Percentiles rank a stretch among this genome's conserved stretches.
phyloP scores from a whole-genome alignment of 2,113 vertebrate species.

The Zapornia atra region DNA sequence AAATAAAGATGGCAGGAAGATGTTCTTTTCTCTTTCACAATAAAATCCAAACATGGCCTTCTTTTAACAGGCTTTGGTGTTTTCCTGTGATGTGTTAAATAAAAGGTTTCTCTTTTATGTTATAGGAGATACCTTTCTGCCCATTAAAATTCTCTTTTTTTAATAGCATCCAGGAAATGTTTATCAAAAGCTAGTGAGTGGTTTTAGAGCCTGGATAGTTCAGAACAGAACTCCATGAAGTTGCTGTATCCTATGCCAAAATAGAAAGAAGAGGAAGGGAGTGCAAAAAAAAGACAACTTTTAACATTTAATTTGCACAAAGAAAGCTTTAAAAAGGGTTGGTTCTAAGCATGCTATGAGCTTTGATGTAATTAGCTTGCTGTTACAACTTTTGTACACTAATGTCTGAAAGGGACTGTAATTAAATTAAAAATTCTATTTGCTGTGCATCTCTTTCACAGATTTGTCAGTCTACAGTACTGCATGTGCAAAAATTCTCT shows the following conservation, averaged over 20 bases:
- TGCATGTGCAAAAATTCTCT: background rate
- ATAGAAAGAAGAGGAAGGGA: background rate
- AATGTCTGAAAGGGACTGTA: slow-evolving; percentile 14
- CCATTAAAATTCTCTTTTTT: background rate
- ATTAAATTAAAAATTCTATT: background rate
- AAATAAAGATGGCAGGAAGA: slow-evolving; percentile 11
- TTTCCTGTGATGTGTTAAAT: background rate
- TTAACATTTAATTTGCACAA: background rate
- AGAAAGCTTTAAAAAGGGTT: background rate
- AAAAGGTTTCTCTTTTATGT: background rate
- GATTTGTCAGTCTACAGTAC: background rate
- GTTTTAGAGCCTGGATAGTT: background rate
- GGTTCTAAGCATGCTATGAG: background rate
- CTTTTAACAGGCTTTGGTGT: background rate
- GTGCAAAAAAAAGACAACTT: background rate
- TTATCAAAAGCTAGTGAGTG: background rate
- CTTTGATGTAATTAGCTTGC: slow-evolving; percentile 39
- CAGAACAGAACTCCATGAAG: background rate
- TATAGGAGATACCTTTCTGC: background rate
- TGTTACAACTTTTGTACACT: slow-evolving; percentile 38
- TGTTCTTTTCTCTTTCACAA: slow-evolving; percentile 18
- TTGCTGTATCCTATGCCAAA: background rate
- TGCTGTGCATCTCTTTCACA: background rate
- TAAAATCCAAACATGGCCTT: slow-evolving; percentile 15
- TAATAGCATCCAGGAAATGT: background rate